Evolutionary conservation across 2,888 invertebrate genomes (phyloP).

Genomic region (Schrankia costaestrigalis): DNA sequence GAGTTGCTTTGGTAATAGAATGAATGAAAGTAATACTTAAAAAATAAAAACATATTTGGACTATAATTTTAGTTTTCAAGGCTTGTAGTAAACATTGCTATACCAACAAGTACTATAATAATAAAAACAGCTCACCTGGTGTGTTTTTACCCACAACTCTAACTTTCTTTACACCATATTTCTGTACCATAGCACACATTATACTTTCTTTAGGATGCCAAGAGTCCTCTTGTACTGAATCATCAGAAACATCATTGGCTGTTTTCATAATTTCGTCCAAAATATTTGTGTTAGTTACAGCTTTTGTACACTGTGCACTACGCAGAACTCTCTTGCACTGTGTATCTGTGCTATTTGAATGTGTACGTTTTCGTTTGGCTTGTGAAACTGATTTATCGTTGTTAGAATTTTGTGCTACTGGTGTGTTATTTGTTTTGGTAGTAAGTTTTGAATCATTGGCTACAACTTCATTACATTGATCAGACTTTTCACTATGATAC

Average conservation of each 20-base stretch:
- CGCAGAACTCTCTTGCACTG: slow-evolving; percentile 41
- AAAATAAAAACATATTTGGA: too few species aligned
- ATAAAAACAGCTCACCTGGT: slow-evolving; percentile 46
- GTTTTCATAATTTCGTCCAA: background rate
- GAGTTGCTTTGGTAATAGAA: too few species aligned
- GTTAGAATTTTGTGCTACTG: too few species aligned
- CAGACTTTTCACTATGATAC: background rate
- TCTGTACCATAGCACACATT: slow-evolving; percentile 55
- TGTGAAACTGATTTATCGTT: too few species aligned
- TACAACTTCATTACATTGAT: background rate
- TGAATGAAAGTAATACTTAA: too few species aligned
- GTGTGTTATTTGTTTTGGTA: background rate
- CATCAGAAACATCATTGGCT: background rate
- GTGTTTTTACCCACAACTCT: slow-evolving; percentile 37
- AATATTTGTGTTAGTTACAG: slow-evolving; percentile 5
- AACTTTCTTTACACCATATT: slow-evolving; percentile 41
- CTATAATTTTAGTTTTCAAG: too few species aligned
- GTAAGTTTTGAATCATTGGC: background rate
- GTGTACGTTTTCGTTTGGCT: slow-evolving; percentile 30
- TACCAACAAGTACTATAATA: background rate
- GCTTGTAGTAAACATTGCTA: background rate
- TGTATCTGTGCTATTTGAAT: slow-evolving; percentile 23
- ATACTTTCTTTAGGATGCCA: slow-evolving; percentile 43
- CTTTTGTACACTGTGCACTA: slow-evolving; percentile 29
- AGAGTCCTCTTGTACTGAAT: background rate